These are phyloP conservation scores for Sebastiscus tertius DNA, from an alignment of 2,797 vertebrate species.

Conservation along the genomic window DNA sequence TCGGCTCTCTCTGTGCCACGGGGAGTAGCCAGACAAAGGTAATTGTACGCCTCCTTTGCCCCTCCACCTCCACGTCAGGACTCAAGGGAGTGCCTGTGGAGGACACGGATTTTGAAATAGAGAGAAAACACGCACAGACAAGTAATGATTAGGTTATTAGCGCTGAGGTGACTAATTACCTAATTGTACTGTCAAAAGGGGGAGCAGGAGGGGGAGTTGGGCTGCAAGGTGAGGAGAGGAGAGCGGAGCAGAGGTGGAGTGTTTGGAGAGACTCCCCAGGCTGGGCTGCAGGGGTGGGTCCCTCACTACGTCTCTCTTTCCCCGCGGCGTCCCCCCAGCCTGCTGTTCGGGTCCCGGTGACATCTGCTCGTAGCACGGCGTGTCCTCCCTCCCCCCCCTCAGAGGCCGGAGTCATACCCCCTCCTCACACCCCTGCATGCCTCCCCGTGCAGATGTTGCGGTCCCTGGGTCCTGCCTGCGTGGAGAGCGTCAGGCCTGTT, in stretches of 20 bases:
- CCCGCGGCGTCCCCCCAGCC: constrained; percentile 82
- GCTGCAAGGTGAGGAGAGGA: constrained; percentile 68
- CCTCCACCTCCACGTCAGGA: constrained; percentile 44
- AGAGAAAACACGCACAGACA: constrained; percentile 73
- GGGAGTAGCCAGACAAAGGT: constrained; percentile 69
- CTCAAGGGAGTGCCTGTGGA: constrained; percentile 66
- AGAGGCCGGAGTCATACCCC: constrained; percentile 70
- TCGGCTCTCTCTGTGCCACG: constrained; percentile 50
- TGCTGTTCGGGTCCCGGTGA: constrained; percentile 87
- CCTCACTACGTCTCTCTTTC: constrained; percentile 69
- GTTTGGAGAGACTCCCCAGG: constrained; percentile 68
- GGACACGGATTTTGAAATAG: constrained; percentile 69
- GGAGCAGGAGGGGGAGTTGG: constrained; percentile 50
- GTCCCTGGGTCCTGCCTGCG: constrained; percentile 90
- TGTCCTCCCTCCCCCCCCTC: constrained; percentile 81
- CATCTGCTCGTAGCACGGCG: constrained; percentile 92
- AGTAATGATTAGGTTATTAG: constrained; percentile 85
- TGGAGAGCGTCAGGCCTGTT: constrained; percentile 90
- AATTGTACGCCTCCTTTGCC: constrained; percentile 54
- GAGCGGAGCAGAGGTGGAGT: constrained; percentile 54
- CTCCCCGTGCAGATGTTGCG: constrained; percentile 93
- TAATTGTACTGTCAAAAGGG: constrained; percentile 83
- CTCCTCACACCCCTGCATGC: constrained; percentile 74
- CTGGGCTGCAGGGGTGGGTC: constrained; percentile 71
- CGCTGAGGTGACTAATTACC: constrained; percentile 82